phyloP scores from a whole-genome alignment of 2,113 vertebrate species.

The Cheilinus undulatus region DNA sequence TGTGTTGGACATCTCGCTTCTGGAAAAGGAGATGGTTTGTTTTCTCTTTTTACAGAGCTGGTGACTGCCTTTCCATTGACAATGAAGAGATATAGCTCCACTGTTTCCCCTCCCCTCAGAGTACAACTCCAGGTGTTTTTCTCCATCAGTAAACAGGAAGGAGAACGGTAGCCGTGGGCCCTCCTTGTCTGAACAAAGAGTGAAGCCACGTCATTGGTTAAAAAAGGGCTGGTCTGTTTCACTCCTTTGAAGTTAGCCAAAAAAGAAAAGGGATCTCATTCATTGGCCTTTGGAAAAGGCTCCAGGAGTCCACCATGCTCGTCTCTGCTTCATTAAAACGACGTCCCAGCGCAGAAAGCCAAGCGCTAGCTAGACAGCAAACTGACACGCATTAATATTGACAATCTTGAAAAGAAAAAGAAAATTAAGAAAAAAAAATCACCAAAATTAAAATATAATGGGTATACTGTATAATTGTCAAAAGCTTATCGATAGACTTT shows the following conservation, averaged over 20 bases:
- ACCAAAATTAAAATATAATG: constrained; percentile 58
- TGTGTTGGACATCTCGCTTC: constrained; percentile 44
- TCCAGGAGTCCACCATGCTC: constrained; percentile 50
- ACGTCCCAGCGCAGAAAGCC: constrained; percentile 50
- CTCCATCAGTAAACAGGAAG: neutral
- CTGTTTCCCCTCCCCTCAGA: constrained; percentile 18
- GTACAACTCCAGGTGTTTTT: constrained; percentile 24
- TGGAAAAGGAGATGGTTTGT: constrained; percentile 31
- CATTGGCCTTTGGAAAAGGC: constrained; percentile 23
- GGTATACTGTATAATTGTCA: constrained; percentile 67
- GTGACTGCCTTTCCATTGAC: constrained; percentile 36
- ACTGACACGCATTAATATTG: constrained; percentile 45
- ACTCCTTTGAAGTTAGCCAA: constrained; percentile 17
- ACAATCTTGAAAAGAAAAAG: constrained; percentile 59
- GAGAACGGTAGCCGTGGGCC: neutral
- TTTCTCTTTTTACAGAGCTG: constrained; percentile 20
- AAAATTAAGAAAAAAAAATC: constrained; percentile 24
- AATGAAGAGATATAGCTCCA: constrained; percentile 4
- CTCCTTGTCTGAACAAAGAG: constrained; percentile 8
- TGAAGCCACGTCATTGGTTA: constrained; percentile 15
- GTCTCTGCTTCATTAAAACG: constrained; percentile 42
- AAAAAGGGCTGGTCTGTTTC: constrained; percentile 14
- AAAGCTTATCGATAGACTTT: constrained; percentile 76
- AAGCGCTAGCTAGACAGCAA: constrained; percentile 58
- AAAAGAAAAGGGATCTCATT: constrained; percentile 15